These are phyloP conservation scores for Drosophila miranda DNA, from an alignment of 1,140 invertebrate species.

Conservation along the genomic window DNA sequence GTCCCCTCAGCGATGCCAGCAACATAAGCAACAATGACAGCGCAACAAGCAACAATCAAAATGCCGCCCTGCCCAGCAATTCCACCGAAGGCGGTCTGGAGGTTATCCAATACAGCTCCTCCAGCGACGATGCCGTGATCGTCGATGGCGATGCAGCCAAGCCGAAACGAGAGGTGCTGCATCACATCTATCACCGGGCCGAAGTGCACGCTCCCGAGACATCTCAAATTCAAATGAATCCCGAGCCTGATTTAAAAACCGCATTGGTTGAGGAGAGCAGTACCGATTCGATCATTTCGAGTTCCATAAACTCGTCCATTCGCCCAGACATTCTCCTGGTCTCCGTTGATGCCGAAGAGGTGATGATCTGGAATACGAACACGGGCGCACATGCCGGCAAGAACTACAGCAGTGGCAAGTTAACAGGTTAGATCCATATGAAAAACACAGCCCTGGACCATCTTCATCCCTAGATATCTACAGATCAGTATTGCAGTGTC, in stretches of 20 bases:
- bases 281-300: slow-evolving; percentile 28
- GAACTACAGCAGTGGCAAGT: slow-evolving; percentile 41
- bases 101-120: slow-evolving; percentile 63
- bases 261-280: slow-evolving; percentile 16
- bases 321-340: slow-evolving; percentile 50
- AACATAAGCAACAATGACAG: slow-evolving; percentile 14
- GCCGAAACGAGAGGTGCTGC: slow-evolving; percentile 64
- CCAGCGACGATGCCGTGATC: slow-evolving; percentile 72
- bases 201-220: slow-evolving; percentile 62
- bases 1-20: slow-evolving; percentile 45
- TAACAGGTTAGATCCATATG: slow-evolving; percentile 7
- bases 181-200: slow-evolving; percentile 73
- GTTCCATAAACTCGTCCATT: background rate
- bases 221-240: slow-evolving; percentile 7
- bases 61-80: slow-evolving; percentile 9
- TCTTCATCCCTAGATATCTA: background rate
- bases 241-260: slow-evolving; percentile 6
- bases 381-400: slow-evolving; percentile 52
- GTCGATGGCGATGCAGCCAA: slow-evolving; percentile 71
- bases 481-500: slow-evolving; percentile 42
- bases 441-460: too few species aligned
- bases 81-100: slow-evolving; percentile 72
- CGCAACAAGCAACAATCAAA: slow-evolving; percentile 13
- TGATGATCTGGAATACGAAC: slow-evolving; percentile 69
- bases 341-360: slow-evolving; percentile 58